These are phyloP conservation scores for Orestias chungarensis DNA, from an alignment of 2,797 vertebrate species.

Conservation along the genomic window DNA sequence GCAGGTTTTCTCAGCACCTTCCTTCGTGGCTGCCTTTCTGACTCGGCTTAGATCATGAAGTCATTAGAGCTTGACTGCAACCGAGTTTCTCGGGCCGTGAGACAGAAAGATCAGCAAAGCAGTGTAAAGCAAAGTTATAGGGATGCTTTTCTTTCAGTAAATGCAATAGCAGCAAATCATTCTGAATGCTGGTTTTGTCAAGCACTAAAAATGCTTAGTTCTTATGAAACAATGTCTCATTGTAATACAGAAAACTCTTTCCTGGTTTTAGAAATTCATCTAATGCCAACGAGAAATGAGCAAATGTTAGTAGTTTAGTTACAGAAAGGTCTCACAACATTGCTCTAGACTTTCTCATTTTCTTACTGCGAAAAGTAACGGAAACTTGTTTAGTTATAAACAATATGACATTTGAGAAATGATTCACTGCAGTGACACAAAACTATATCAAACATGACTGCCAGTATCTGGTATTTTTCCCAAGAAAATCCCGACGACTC, in stretches of 20 bases:
- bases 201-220: background rate
- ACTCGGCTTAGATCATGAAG: conserved; percentile 29
- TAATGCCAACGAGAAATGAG: background rate
- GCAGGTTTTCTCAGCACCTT: conserved; percentile 24
- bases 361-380: background rate
- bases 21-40: conserved; percentile 33
- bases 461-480: background rate
- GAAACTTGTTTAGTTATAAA: background rate
- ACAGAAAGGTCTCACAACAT: background rate
- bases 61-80: conserved; percentile 36
- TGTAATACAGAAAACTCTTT: background rate
- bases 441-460: background rate
- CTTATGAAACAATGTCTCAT: background rate
- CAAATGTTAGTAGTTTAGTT: background rate
- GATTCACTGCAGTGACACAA: background rate
- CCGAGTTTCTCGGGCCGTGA: conserved; percentile 8
- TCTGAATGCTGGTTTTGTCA: background rate
- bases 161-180: background rate
- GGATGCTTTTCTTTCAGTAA: background rate
- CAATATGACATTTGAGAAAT: background rate
- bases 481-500: background rate
- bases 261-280: background rate
- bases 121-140: background rate
- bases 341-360: background rate
- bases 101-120: conserved; percentile 6